Percentiles rank a stretch among this genome's conserved stretches.
Evolutionary conservation across 2,113 vertebrate species (phyloP).

Genomic region (Carlito syrichta): DNA sequence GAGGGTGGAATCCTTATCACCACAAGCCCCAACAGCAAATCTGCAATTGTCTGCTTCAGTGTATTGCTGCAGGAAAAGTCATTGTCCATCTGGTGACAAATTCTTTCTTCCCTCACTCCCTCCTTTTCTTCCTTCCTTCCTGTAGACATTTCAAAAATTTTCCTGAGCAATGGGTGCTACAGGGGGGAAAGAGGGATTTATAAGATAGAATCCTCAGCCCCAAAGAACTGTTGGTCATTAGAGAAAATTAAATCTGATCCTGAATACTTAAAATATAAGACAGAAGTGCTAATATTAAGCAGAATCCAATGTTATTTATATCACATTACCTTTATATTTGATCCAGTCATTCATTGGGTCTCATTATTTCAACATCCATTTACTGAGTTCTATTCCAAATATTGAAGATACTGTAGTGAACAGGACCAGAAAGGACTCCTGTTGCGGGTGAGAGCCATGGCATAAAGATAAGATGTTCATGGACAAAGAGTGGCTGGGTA

Average conservation of each 20-base stretch:
- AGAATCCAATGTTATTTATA: background rate
- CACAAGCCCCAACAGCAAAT: background rate
- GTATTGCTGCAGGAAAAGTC: background rate
- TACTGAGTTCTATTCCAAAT: background rate
- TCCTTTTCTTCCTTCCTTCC: background rate
- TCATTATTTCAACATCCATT: background rate
- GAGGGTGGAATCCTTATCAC: background rate
- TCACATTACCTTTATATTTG: background rate
- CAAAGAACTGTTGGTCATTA: background rate
- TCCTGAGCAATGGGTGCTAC: background rate
- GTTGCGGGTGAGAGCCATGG: accelerated
- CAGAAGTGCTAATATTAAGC: background rate
- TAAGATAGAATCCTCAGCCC: background rate
- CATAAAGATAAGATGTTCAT: background rate
- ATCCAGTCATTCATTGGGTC: background rate
- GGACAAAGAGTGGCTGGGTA: background rate
- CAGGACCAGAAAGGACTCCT: background rate
- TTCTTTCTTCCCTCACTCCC: background rate
- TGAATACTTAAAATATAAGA: background rate
- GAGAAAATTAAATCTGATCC: background rate
- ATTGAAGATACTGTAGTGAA: background rate
- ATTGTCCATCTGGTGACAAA: background rate
- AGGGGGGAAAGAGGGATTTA: background rate
- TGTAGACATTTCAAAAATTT: background rate
- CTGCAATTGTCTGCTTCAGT: background rate